A percentile compares a stretch with the other conserved stretches of the same genome.
phyloP scores from a whole-genome alignment of 2,797 vertebrate species.

The Discoglossus pictus region DNA sequence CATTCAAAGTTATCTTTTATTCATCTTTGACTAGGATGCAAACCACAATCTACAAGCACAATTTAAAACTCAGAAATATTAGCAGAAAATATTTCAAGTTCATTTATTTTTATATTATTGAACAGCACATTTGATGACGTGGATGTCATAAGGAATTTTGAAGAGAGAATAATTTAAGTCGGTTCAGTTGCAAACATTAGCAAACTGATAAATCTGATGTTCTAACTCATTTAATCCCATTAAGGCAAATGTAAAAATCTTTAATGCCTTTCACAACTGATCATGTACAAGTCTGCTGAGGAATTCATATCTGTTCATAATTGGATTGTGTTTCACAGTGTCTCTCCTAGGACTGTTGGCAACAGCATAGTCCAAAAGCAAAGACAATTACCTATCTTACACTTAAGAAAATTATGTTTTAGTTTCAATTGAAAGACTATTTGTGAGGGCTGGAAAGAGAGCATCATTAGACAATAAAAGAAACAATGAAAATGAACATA shows the following conservation, averaged over 20 bases:
- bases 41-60: too few species aligned
- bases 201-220: constrained; percentile 33
- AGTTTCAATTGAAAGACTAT: constrained; percentile 2
- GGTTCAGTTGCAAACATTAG: constrained; percentile 32
- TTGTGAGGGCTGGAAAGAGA: background rate
- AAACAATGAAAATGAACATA: too few species aligned
- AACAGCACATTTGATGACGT: too few species aligned
- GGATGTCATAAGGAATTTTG: background rate
- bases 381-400: constrained; percentile 37
- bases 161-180: constrained; percentile 10
- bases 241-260: constrained; percentile 38
- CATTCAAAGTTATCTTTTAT: too few species aligned
- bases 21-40: too few species aligned
- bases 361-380: constrained; percentile 26
- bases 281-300: constrained; percentile 25
- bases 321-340: constrained; percentile 32
- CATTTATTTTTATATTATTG: too few species aligned
- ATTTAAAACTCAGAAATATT: too few species aligned
- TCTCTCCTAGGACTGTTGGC: constrained; percentile 35
- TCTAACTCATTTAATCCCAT: constrained; percentile 44
- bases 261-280: constrained; percentile 31
- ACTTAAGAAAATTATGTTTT: constrained; percentile 2
- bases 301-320: constrained; percentile 37
- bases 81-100: too few species aligned
- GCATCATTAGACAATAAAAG: too few species aligned